Conservation (phyloP, 92 coral and sea anemone species). For the Phymanthus crucifer region DNA sequence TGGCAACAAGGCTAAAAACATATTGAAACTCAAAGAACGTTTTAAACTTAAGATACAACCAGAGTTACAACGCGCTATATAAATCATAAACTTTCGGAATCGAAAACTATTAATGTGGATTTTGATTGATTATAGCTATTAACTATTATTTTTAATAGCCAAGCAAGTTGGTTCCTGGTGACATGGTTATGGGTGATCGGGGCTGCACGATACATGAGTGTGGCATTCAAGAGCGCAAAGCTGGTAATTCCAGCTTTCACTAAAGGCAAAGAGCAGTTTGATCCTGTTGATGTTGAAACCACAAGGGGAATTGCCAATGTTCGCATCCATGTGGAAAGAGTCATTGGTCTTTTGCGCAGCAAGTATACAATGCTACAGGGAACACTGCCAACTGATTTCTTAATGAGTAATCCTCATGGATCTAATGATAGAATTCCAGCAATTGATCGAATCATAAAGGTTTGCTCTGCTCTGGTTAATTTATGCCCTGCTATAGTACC, state of each 20-base stretch:
- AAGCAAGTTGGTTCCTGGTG: constrained; percentile 41
- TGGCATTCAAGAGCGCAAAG: neutral
- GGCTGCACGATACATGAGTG: constrained; percentile 27
- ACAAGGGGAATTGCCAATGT: constrained; percentile 27
- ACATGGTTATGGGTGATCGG: constrained; percentile 54
- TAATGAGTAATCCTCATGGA: constrained; percentile 13
- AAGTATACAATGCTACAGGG: constrained; percentile 8
- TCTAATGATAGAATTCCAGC: neutral
- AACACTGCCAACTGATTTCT: constrained; percentile 17
- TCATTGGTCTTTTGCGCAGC: constrained; percentile 21
- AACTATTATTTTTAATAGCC: too few relatives aligned
- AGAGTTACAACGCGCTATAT: too few relatives aligned
- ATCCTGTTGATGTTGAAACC: constrained; percentile 18
- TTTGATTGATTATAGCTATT: too few relatives aligned
- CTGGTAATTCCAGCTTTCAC: constrained; percentile 21
- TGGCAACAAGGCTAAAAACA: too few relatives aligned
- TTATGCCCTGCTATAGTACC: too few relatives aligned
- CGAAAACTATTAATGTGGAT: too few relatives aligned
- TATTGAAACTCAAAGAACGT: too few relatives aligned
- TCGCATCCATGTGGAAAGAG: constrained; percentile 17
- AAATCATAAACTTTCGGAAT: too few relatives aligned
- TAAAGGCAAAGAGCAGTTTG: constrained; percentile 19
- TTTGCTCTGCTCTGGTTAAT: too few relatives aligned
- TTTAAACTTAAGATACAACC: too few relatives aligned
- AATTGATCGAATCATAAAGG: neutral